These are phyloP conservation scores for Drosophila tani DNA, from an alignment of 1,140 invertebrate genomes.

Conservation along the genomic window DNA sequence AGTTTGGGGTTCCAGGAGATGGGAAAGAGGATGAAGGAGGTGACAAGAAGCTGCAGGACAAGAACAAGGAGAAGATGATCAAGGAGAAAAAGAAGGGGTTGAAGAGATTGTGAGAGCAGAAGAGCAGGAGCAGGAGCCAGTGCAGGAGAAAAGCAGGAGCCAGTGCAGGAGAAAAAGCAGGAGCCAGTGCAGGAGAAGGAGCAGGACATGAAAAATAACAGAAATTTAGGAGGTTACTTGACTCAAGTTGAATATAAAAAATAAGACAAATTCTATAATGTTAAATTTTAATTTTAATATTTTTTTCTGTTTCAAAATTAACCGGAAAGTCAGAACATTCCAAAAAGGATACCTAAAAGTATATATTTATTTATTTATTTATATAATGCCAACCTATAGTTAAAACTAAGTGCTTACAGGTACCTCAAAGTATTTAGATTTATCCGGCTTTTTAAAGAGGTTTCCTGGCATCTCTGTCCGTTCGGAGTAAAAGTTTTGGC, in stretches of 20 bases:
- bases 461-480: not conserved
- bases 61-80: slow-evolving; percentile 90
- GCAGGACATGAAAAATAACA: not conserved
- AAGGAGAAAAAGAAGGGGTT: slow-evolving; percentile 93
- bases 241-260: no score
- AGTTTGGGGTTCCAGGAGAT: slow-evolving; percentile 53
- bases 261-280: no score
- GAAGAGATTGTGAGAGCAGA: slow-evolving; percentile 91
- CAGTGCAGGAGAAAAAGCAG: slow-evolving; percentile 1
- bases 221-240: accelerated
- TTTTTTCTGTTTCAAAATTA: not conserved
- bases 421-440: no score
- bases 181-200: not conserved
- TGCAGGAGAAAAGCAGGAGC: not conserved
- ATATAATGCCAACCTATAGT: no score
- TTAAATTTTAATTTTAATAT: not conserved
- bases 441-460: no score
- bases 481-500: slow-evolving; percentile 8
- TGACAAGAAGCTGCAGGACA: slow-evolving; percentile 90
- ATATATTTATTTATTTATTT: not conserved
- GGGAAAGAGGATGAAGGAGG: slow-evolving; percentile 88
- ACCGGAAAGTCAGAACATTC: not conserved
- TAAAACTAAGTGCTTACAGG: no score
- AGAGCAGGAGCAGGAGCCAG: not conserved
- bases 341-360: not conserved